Conservation (phyloP, 2,888 invertebrate genomes). For the Polydrusus cervinus region DNA sequence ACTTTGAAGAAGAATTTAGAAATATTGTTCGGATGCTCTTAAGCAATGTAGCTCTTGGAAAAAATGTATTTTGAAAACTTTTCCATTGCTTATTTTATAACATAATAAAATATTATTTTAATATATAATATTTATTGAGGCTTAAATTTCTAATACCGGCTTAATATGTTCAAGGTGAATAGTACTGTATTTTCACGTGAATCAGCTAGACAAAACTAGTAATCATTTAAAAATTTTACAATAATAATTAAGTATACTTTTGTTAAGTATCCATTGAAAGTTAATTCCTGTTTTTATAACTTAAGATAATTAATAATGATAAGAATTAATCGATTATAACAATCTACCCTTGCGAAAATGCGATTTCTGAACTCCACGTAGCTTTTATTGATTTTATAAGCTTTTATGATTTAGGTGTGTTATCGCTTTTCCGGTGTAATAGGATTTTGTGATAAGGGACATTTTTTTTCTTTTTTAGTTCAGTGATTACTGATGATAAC, state of each 20-base stretch:
- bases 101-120: no score
- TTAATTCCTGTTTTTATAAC: not conserved
- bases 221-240: not conserved
- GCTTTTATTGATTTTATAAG: not conserved
- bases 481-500: no score
- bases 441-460: not conserved
- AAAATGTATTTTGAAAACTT: no score
- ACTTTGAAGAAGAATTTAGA: no score
- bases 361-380: not conserved
- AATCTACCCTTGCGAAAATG: not conserved
- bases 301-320: not conserved
- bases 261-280: not conserved
- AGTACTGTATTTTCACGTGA: not conserved
- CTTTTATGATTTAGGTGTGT: not conserved
- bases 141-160: no score
- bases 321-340: not conserved
- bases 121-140: no score
- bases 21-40: no score
- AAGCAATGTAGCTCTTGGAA: no score
- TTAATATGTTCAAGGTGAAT: not conserved
- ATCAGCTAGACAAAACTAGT: not conserved
- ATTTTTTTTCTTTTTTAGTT: not conserved
- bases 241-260: not conserved
- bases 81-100: no score
- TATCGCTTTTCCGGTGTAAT: constrained; percentile 8